Evolutionary conservation across 2,113 vertebrate species (phyloP), one percentile per base, ranked within the genome.

Genomic region (Poecile atricapillus): DNA sequence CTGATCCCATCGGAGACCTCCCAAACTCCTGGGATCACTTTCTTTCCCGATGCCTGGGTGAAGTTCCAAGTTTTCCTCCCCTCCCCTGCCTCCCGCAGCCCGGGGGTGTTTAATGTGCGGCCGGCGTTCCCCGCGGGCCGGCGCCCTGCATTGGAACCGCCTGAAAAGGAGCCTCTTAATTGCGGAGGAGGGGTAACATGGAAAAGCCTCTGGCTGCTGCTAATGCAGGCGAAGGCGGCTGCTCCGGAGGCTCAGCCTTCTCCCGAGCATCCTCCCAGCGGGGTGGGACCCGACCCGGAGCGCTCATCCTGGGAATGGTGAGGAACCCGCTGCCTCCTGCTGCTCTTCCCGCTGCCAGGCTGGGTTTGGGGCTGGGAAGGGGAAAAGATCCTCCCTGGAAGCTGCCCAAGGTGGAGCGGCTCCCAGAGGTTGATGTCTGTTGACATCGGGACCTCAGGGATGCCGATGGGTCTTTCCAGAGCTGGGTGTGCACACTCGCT

Each of bases 121-220:
- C 63, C 5, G 20, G 71, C 37, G 11, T 87, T 94, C 84, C 91
- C 96, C 1, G 37, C 68, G 4, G 41, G 23, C 87, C 9, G 7
- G 63, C 13, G 73, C 88, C 94, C 89, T 37, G 94, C 3, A 5
- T 73, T 43, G 31, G 79, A 94, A 50, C 59, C 7, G 25, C 79
- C 90, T 93, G 53, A 10, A 68, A 79, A 69, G 70, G 78, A 91
- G 31, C 69, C 65, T 91, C n/a, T 75, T 77, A 53, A 80, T 63
- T 83, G 90, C 6, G 11, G 85, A 96, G 94, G 92, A 89, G 90
- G 71, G 30, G 19, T 86, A 90, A 43, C 56, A 10, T 58, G 83
- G 64, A 88, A 95, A 83, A 94, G 79, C 92, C 89, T 86, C 75
- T 2, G 74, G 76, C 92, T 83, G 63, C 59, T 83, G 83, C 53